phyloP scores from a whole-genome alignment of 1,140 invertebrate species.

The Drosophila biarmipes region DNA sequence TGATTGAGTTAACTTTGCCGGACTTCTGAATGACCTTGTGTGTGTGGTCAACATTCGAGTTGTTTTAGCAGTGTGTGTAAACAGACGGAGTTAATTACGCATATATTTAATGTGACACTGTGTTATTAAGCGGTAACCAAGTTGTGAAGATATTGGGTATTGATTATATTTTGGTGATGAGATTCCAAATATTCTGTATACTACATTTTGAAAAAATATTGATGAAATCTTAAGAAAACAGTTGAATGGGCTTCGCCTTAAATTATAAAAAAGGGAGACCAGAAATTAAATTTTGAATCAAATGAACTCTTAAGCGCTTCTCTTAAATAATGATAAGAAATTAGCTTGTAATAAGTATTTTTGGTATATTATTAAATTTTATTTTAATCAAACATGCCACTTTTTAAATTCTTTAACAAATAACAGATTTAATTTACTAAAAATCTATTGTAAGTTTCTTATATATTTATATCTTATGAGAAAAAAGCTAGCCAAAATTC shows the following conservation, averaged over 20 bases:
- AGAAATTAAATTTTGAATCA: no score
- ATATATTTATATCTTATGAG: background rate
- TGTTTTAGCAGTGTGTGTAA: conserved; percentile 23
- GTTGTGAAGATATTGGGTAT: conserved; percentile 9
- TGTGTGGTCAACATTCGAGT: conserved; percentile 43
- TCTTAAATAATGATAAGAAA: no score
- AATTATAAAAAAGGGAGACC: no score
- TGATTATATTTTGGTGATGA: background rate
- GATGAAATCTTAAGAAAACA: no score
- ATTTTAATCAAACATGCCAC: no score
- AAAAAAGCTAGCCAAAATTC: background rate
- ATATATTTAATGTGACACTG: conserved; percentile 8
- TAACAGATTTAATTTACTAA: background rate
- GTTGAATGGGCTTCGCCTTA: no score
- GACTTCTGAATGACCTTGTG: conserved; percentile 15
- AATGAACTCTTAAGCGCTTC: no score
- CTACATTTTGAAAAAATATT: background rate
- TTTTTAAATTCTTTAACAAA: no score
- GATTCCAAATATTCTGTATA: no score
- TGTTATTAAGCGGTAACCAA: conserved; percentile 25
- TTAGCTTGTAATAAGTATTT: no score
- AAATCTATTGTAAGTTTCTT: background rate
- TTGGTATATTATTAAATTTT: no score
- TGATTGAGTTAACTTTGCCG: conserved; percentile 68
- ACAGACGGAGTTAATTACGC: conserved; percentile 36